phyloP scores from a whole-genome alignment of 1,140 invertebrate species.

The Drosophila saltans region DNA sequence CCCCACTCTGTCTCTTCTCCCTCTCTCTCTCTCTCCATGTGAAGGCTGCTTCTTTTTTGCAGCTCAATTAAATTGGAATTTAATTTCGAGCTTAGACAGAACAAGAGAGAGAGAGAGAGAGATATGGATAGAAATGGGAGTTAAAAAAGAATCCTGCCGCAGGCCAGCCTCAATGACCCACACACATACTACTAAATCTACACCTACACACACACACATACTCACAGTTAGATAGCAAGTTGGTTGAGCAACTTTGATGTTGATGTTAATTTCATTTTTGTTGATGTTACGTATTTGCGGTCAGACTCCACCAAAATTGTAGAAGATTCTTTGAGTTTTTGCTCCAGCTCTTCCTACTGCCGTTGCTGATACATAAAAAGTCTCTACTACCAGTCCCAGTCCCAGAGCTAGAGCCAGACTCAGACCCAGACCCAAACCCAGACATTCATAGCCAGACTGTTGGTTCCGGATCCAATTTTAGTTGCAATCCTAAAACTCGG shows the following conservation, averaged over 20 bases:
- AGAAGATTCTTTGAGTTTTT: slow-evolving; percentile 16
- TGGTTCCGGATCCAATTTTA: slow-evolving; percentile 17
- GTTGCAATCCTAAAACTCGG: slow-evolving; percentile 27
- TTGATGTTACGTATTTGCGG: slow-evolving; percentile 72
- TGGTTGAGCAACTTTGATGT: slow-evolving; percentile 67
- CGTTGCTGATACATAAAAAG: slow-evolving; percentile 18
- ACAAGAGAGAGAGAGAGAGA: not conserved
- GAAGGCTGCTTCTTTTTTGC: slow-evolving; percentile 59
- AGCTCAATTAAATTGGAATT: slow-evolving; percentile 82
- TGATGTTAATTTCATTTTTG: slow-evolving; percentile 80
- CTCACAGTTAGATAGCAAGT: slow-evolving; percentile 13
- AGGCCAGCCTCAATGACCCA: slow-evolving; percentile 33
- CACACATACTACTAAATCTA: slow-evolving; percentile 3
- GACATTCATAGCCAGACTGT: not conserved
- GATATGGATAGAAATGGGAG: not conserved
- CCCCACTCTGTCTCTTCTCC: slow-evolving; percentile 21
- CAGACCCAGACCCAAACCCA: not conserved
- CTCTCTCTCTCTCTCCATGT: not conserved
- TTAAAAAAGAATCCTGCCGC: slow-evolving; percentile 19
- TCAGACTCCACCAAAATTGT: slow-evolving; percentile 37
- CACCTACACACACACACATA: slow-evolving; percentile 25
- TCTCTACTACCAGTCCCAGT: not conserved
- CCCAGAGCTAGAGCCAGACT: not conserved
- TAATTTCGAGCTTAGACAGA: slow-evolving; percentile 74
- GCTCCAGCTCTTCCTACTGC: slow-evolving; percentile 19